Evolutionary conservation across 2,888 invertebrate genomes (phyloP).

Genomic region (Byasa hedistus): DNA sequence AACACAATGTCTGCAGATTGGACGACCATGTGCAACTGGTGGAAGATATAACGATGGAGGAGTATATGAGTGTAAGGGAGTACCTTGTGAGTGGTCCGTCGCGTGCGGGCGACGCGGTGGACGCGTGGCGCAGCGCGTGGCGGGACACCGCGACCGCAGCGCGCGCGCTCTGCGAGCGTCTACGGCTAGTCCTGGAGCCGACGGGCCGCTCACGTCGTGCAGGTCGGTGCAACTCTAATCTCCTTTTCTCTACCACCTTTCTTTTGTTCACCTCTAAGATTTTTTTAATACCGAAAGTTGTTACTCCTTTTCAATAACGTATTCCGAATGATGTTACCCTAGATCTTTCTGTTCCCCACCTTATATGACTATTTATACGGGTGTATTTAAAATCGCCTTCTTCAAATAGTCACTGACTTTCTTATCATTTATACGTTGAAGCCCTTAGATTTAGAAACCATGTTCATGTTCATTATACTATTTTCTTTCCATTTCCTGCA

Average conservation of each 20-base stretch:
- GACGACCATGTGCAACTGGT: constrained; percentile 36
- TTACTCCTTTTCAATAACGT: background rate
- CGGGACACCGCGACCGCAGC: constrained; percentile 70
- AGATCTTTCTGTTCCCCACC: background rate
- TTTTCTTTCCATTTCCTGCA: too few species aligned
- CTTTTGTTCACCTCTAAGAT: too few species aligned
- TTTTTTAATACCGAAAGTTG: background rate
- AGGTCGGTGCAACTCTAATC: constrained; percentile 46
- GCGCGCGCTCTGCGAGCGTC: constrained; percentile 89
- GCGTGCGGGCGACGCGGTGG: constrained; percentile 54
- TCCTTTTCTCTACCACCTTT: background rate
- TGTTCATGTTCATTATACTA: too few species aligned
- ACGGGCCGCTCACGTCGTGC: constrained; percentile 93
- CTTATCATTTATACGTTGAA: too few species aligned
- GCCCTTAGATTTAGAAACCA: too few species aligned
- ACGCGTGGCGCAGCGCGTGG: constrained; percentile 83
- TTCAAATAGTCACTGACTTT: too few species aligned
- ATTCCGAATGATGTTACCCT: background rate
- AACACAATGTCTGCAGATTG: background rate
- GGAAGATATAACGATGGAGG: constrained; percentile 54
- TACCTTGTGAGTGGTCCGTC: constrained; percentile 46
- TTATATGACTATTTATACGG: background rate
- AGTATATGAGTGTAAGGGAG: constrained; percentile 59
- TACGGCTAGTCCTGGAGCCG: constrained; percentile 96
- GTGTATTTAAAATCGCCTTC: background rate